phyloP scores from a whole-genome alignment of 2,797 vertebrate species.

The Parambassis ranga region DNA sequence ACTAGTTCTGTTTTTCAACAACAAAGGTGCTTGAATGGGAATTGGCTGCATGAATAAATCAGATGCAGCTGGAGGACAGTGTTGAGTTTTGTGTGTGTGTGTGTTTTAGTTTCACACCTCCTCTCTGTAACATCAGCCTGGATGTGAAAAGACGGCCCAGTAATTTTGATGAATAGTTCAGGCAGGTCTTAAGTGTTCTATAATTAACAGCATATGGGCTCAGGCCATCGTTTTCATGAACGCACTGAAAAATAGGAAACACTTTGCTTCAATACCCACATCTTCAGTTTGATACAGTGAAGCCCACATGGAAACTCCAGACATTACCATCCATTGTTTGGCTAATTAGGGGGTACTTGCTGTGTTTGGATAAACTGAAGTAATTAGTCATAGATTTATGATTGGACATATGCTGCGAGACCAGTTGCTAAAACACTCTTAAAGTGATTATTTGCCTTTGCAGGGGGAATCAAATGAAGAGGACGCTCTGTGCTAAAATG shows the following conservation, averaged over 20 bases:
- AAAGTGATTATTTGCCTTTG: conserved; percentile 31
- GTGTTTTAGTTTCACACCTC: background rate
- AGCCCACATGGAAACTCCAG: conserved; percentile 66
- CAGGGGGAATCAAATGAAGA: conserved; percentile 1
- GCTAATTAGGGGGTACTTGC: conserved; percentile 77
- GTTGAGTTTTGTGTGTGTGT: too few relatives aligned
- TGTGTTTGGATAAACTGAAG: conserved; percentile 76
- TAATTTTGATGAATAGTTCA: conserved; percentile 33
- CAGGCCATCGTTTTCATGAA: conserved; percentile 47
- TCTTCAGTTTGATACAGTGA: conserved; percentile 56
- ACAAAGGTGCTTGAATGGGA: conserved; percentile 31
- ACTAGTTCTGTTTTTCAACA: conserved; percentile 27
- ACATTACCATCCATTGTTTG: conserved; percentile 74
- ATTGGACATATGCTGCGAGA: conserved; percentile 64
- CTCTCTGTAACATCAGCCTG: background rate
- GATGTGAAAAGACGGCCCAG: background rate
- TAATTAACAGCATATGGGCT: conserved; percentile 50
- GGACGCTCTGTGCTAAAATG: background rate
- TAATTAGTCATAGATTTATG: conserved; percentile 80
- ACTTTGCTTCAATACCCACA: conserved; percentile 51
- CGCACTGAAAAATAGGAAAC: conserved; percentile 41
- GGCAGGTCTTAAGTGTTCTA: conserved; percentile 24
- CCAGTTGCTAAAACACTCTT: conserved; percentile 51
- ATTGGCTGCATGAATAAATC: conserved; percentile 41
- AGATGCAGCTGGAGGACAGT: conserved; percentile 17